Base-by-base conservation (phyloP, 1,140 invertebrate genomes). In the Lanistes nyassanus region DNA sequence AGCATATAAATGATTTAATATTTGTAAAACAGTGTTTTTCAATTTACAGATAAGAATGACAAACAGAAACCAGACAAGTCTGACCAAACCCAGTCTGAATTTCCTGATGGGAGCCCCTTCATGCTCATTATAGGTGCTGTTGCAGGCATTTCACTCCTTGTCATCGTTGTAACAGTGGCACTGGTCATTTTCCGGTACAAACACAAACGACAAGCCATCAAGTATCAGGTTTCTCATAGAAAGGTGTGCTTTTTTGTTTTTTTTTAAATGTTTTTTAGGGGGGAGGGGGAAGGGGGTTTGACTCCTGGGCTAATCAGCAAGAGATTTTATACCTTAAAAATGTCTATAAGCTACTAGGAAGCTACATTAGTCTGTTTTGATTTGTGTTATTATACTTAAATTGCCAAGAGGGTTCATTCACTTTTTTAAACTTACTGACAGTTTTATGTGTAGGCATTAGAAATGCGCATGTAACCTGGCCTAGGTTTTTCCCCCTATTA, bases 151-250 rank as follows among this genome's bases (percentile, higher is more conserved):
- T 19, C 65, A 7, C 29, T 78, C 16, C 66, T 78, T 2, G n/a
- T 78, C 29, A 42, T 78, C 23, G 55, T 56, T 29, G 67, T 74
- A 26, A 69, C 60, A 31, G 53, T 65, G 39, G 51, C 29, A 39
- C 5, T 53, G 21, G 36, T 47, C n/a, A 31, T 37, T 26, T 71
- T 70, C 37, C 56, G 65, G 53, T 75, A 75, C 76, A 75, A 31
- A 37, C n/a, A 69, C 13, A 69, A 74, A 23, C 55, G 29, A 16
- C 53, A 56, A 39, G 70, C 39, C 55, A 70, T 37, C 1, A 19
- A 65, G 56, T 70, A 70, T 39, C 47, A 75, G 36, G 53, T 78
- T 13, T 78, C 74, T 36, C 76, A 74, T 5, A 78, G 13, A 47
- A 69, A 72, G 65, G 76, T 75, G n/a, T 64, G 76, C 21, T 34